phyloP scores from a whole-genome alignment of 2,113 vertebrate genomes.

The Camelus bactrianus region DNA sequence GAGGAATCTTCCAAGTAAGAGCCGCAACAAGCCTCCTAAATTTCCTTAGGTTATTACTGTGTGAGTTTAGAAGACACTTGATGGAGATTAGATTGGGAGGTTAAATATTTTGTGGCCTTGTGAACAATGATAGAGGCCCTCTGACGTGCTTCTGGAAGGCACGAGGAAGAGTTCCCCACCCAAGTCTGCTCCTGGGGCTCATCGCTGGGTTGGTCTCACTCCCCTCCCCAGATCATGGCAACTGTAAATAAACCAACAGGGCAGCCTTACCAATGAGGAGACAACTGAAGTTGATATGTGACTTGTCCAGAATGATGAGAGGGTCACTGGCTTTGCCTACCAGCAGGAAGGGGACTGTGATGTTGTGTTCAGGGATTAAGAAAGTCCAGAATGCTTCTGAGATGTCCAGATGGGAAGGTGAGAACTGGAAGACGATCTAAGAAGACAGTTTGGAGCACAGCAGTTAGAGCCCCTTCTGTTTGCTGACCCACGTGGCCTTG shows the following conservation, averaged over 20 bases:
- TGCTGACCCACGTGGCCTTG: neutral
- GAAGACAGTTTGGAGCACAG: neutral
- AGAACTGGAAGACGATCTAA: conserved; percentile 93
- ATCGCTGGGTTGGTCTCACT: neutral
- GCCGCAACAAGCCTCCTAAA: neutral
- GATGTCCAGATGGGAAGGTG: conserved; percentile 85
- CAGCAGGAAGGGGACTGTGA: conserved; percentile 92
- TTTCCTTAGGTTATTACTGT: neutral
- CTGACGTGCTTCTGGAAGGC: neutral
- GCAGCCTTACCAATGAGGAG: conserved; percentile 89
- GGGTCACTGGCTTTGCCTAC: conserved; percentile 91
- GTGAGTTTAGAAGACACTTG: neutral
- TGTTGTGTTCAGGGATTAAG: conserved; percentile 87
- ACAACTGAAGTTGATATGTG: conserved; percentile 90
- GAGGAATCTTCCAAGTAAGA: neutral
- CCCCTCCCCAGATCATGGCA: neutral
- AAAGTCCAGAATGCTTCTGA: conserved; percentile 95
- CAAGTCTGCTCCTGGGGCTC: neutral
- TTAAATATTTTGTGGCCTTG: neutral
- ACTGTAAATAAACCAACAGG: neutral
- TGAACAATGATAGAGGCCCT: neutral
- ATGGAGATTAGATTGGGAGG: neutral
- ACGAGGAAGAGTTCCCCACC: neutral
- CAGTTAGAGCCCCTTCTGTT: neutral
- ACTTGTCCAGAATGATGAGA: conserved; percentile 88